Conservation (phyloP, 2,888 invertebrate genomes). For the Pristionchus exspectatus region DNA sequence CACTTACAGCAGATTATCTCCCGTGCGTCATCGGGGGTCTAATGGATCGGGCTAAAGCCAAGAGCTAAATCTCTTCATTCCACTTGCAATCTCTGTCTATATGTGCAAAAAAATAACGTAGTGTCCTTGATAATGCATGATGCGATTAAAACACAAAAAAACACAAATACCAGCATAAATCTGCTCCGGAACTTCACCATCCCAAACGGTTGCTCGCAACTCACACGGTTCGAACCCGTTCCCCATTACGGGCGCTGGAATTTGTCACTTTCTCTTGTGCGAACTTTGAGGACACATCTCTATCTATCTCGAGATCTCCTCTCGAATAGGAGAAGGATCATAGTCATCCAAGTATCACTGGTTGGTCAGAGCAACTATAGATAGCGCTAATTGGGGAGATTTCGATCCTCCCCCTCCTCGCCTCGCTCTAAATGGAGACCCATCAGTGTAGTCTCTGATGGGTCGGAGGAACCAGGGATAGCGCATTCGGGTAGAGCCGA, state of each 20-base stretch:
- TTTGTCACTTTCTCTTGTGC: background rate
- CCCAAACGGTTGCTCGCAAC: background rate
- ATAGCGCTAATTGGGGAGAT: background rate
- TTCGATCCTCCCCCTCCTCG: background rate
- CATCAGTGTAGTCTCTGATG: background rate
- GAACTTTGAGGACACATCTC: background rate
- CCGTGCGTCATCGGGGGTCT: background rate
- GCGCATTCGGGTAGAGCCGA: background rate
- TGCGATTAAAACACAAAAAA: too few relatives aligned
- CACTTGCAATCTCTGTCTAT: background rate
- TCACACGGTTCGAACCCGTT: background rate
- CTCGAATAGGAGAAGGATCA: background rate
- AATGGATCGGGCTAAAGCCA: background rate
- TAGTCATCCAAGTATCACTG: too few relatives aligned
- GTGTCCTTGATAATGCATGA: too few relatives aligned
- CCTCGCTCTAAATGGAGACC: background rate
- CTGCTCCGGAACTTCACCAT: background rate
- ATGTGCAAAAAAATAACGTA: too few relatives aligned
- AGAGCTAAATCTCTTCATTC: background rate
- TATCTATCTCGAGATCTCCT: background rate
- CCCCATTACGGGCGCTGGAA: background rate
- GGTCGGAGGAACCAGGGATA: too few relatives aligned
- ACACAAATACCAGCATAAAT: too few relatives aligned
- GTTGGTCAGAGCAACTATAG: too few relatives aligned
- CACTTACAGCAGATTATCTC: background rate